These are phyloP conservation scores for Orthosia incerta DNA, from an alignment of 2,888 invertebrate genomes.

Conservation along the genomic window DNA sequence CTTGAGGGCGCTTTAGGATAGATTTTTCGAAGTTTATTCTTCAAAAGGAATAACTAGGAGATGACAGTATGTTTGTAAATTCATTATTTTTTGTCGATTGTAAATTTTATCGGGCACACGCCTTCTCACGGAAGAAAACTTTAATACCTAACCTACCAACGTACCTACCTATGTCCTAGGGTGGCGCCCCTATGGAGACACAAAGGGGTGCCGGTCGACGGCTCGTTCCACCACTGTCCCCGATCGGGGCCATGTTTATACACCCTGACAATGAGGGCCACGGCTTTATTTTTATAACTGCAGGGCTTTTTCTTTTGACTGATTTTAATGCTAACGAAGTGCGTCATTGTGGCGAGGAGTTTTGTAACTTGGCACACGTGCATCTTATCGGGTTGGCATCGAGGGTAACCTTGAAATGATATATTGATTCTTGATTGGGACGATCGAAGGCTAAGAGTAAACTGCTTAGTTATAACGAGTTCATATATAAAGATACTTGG, in stretches of 20 bases:
- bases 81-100: too few species aligned
- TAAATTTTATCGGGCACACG: too few species aligned
- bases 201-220: background rate
- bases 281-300: slow-evolving; percentile 7
- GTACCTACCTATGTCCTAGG: background rate
- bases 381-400: background rate
- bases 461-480: background rate
- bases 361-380: background rate
- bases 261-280: background rate
- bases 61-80: too few species aligned
- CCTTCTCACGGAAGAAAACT: background rate
- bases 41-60: too few species aligned
- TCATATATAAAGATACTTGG: too few species aligned
- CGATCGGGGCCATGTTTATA: background rate
- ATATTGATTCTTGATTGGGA: background rate
- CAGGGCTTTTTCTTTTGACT: background rate
- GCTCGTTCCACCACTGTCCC: background rate
- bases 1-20: too few species aligned
- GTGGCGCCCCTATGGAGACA: background rate
- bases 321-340: slow-evolving; percentile 13
- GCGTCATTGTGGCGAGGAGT: background rate
- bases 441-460: background rate
- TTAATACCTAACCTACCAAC: background rate
- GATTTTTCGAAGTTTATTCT: too few species aligned
- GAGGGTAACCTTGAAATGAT: background rate